Evolutionary conservation across 2,888 invertebrate genomes (phyloP).

Genomic region (Perizoma affinitatum): DNA sequence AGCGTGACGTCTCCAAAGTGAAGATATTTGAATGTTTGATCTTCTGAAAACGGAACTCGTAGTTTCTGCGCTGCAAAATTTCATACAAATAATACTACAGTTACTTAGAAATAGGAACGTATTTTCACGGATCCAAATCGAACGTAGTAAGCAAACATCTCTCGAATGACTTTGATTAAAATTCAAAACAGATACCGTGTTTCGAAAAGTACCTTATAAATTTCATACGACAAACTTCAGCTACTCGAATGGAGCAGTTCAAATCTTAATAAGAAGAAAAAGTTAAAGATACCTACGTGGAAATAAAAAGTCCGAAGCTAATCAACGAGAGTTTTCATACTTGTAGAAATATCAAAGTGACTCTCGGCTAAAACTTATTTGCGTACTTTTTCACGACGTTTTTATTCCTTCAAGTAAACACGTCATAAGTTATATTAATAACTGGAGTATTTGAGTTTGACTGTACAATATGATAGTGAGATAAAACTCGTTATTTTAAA

Average conservation of each 20-base stretch:
- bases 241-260: slow-evolving; percentile 50
- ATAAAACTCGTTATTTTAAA: not conserved
- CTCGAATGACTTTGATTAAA: no score
- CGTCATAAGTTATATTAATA: slow-evolving; percentile 10
- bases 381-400: slow-evolving; percentile 49
- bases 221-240: slow-evolving; percentile 51
- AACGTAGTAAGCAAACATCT: no score
- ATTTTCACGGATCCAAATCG: no score
- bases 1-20: no score
- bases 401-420: slow-evolving; percentile 31
- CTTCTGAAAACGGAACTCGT: no score
- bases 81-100: no score
- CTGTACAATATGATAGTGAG: not conserved
- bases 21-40: no score
- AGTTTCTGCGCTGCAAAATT: no score
- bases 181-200: slow-evolving; percentile 5
- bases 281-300: slow-evolving; percentile 54
- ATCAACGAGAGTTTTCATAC: slow-evolving; percentile 73
- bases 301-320: slow-evolving; percentile 68
- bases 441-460: not conserved
- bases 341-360: slow-evolving; percentile 69
- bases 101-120: no score
- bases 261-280: slow-evolving; percentile 59
- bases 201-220: slow-evolving; percentile 24
- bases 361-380: slow-evolving; percentile 64